phyloP scores from a whole-genome alignment of 2,797 vertebrate genomes.

The Acanthornis magna region DNA sequence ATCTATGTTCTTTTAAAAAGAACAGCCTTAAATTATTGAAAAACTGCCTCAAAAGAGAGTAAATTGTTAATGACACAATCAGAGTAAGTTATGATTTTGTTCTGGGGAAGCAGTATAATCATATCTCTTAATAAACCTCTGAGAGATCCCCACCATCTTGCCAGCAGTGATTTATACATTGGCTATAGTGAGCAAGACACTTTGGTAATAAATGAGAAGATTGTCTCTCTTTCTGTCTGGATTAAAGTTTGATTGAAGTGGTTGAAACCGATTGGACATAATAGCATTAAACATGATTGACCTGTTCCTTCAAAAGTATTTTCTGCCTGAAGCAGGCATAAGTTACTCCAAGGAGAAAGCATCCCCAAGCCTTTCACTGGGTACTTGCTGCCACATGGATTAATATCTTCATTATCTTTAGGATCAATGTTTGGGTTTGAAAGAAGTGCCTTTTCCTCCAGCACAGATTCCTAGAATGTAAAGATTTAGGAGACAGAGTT shows the following conservation, averaged over 20 bases:
- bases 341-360: conserved; percentile 8
- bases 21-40: conserved; percentile 17
- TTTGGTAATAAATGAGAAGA: conserved; percentile 34
- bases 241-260: conserved; percentile 55
- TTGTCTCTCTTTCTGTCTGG: conserved; percentile 18
- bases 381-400: neutral
- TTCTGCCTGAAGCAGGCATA: neutral
- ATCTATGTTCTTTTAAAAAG: conserved; percentile 10
- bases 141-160: neutral
- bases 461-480: neutral
- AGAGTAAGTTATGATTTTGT: conserved; percentile 55
- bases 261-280: conserved; percentile 47
- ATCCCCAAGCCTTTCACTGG: neutral
- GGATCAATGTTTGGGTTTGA: neutral
- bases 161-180: conserved; percentile 47
- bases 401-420: neutral
- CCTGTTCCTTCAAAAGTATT: conserved; percentile 20
- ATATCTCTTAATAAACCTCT: conserved; percentile 31
- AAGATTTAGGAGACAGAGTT: neutral
- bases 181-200: conserved; percentile 3
- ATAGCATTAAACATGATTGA: conserved; percentile 48
- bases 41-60: neutral
- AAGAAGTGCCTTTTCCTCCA: neutral
- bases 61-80: conserved; percentile 39
- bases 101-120: conserved; percentile 29